Percentiles rank a stretch among this genome's conserved stretches.
Conservation (phyloP, 2,888 invertebrate species). For the Coenonympha glycerion region DNA sequence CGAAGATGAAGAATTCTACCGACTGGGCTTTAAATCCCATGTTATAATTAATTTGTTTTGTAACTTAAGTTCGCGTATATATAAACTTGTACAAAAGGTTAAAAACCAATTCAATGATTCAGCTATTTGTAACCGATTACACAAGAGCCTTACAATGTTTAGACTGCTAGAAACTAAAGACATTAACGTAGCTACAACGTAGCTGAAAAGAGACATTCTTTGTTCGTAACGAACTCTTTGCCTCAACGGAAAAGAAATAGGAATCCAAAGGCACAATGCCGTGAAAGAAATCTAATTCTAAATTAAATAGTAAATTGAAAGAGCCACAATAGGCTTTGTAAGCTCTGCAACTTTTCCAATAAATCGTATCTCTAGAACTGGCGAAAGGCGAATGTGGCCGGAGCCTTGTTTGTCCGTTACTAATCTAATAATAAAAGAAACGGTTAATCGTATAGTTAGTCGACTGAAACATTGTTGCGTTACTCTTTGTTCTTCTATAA, state of each 20-base stretch:
- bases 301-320: constrained; percentile 27
- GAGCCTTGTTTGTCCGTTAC: background rate
- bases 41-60: no score
- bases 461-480: background rate
- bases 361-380: constrained; percentile 23
- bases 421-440: constrained; percentile 4
- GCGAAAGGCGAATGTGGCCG: background rate
- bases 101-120: no score
- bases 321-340: constrained; percentile 23
- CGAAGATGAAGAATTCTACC: no score
- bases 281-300: constrained; percentile 7
- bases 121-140: no score
- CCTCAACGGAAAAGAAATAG: constrained; percentile 5
- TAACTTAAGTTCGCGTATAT: no score
- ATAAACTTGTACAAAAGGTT: no score
- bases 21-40: no score
- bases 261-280: constrained; percentile 4
- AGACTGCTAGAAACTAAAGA: background rate
- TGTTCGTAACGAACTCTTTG: constrained; percentile 1
- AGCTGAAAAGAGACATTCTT: background rate
- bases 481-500: background rate
- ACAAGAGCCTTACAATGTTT: no score
- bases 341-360: constrained; percentile 28
- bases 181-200: background rate
- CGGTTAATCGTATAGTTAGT: constrained; percentile 3